Percentiles rank a stretch among this genome's conserved stretches.
Conservation (phyloP, 1,140 invertebrate species). For the Drosophila insularis region DNA sequence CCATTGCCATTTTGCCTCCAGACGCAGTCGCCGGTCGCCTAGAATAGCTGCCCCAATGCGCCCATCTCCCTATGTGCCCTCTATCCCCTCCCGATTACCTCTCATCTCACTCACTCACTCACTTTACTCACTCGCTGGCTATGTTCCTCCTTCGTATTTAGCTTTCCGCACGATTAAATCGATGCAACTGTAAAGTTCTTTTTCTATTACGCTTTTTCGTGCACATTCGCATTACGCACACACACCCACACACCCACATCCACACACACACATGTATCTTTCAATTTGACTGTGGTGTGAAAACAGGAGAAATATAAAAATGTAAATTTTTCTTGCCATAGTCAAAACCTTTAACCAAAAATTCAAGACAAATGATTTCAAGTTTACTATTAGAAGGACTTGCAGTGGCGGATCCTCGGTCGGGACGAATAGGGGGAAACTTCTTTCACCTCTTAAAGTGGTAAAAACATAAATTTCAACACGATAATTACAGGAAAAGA, state of each 20-base stretch:
- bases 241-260: slow-evolving; percentile 35
- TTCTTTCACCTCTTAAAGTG: too few relatives aligned
- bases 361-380: too few relatives aligned
- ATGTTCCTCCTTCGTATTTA: slow-evolving; percentile 64
- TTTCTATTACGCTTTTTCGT: slow-evolving; percentile 74
- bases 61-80: not conserved
- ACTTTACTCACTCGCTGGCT: slow-evolving; percentile 9
- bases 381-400: too few relatives aligned
- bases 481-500: not conserved
- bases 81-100: not conserved
- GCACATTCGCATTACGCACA: slow-evolving; percentile 60
- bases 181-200: slow-evolving; percentile 80
- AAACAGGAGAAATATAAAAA: not conserved
- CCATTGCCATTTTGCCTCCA: slow-evolving; percentile 50
- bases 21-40: slow-evolving; percentile 56
- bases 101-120: not conserved
- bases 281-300: slow-evolving; percentile 5
- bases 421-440: too few relatives aligned
- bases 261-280: slow-evolving; percentile 16
- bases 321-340: not conserved
- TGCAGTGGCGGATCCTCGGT: too few relatives aligned
- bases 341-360: too few relatives aligned
- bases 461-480: too few relatives aligned
- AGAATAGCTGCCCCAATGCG: not conserved
- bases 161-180: slow-evolving; percentile 82